Base-by-base conservation (phyloP, 2,888 invertebrate genomes). In the Tenthredo mesomela region DNA sequence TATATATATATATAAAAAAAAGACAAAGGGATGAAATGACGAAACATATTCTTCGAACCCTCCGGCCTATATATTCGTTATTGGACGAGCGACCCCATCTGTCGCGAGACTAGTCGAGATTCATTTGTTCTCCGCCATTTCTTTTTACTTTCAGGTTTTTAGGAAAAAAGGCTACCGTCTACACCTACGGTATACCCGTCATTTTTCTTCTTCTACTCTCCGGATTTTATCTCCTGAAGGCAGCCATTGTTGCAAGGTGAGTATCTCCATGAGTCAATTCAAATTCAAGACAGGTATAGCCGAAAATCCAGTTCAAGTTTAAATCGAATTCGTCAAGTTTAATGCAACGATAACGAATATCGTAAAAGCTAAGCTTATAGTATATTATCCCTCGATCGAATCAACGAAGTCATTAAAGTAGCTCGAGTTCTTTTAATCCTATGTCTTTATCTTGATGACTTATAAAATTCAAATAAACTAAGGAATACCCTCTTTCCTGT, bases 141-240 rank as follows among this genome's bases (percentile, higher is more conserved):
- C 33, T 61, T 61, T 61, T 40, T 58, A 80, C 84, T 85, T 93
- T 10, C 91, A 95, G 95, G 95, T 95, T 95, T 89, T 89, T 95
- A 75, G 95, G 95, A 78, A 92, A 92, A 58, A 94, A 93, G 87
- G 93, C 94, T 85, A 92, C 94, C 37, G 87, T 94, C 61, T 94
- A 95, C 88, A 93, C 95, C 75, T 95, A 95, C 89, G 94, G 95
- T 5, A 89, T 95, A 37, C 95, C 96, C 18, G 92, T 94, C 61
- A 91, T 93, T 67, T 87, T 94, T 70, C 91, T 95, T 50, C 92
- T 94, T 12, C 88, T 94, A 67, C 90, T 93, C 84, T 93, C 94
- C 47, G 92, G 94, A 65, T 93, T 94, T 85, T 94, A 94, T 87
- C 93, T 94, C 85, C 88, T 94, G 65, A 94, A 95, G 88, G 95